Evolutionary conservation across 2,888 invertebrate species (phyloP), one percentile per base, ranked within the genome.

Genomic region (Agrochola circellaris): DNA sequence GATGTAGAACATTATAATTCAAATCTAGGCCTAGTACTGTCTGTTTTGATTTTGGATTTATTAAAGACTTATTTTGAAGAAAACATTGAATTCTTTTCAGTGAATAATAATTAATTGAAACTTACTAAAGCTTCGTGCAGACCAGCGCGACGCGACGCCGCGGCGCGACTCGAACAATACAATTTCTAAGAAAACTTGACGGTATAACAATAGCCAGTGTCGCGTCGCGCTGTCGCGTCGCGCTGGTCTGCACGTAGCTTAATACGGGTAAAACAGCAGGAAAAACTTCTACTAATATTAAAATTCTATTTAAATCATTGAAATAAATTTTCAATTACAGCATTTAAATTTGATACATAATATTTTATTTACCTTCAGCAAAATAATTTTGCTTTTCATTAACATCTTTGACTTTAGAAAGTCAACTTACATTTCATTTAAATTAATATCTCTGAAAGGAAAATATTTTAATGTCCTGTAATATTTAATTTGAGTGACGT

Each of bases 401-500:
- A 54, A 38, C 48, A 20, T 79, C 58, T 81, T 54, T 54, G 51
- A 81, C 58, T 48, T 80, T 34, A 3, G 30, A 71, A 68, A 82
- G 26, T 64, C 71, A 58, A 67, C 42, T 82, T 54, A 34, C 4
- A 82, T 68, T 77, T 77, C 13, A 77, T 72, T 81, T 20, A 65
- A 77, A 82, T 68, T 71, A 77, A 76, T 77, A 45, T 68, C 56
- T 77, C 30, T 61, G 60, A 69, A 56, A 61, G 60, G 20, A 5
- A 56, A 77, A 71, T 69, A 38, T 77, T 68, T 77, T 60, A 7
- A 62, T 56, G 56, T 58, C 2, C 48, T 70, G 66, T 30, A n/a
- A 60, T 81, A 70, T 81, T 76, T 38, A 5, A 67, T 54, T 70
- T 60, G 23, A 77, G 61, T 61, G 77, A 82, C 66, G 61, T 48